Evolutionary conservation across 2,113 vertebrate species (phyloP).

Genomic region (Syngnathoides biaculeatus): DNA sequence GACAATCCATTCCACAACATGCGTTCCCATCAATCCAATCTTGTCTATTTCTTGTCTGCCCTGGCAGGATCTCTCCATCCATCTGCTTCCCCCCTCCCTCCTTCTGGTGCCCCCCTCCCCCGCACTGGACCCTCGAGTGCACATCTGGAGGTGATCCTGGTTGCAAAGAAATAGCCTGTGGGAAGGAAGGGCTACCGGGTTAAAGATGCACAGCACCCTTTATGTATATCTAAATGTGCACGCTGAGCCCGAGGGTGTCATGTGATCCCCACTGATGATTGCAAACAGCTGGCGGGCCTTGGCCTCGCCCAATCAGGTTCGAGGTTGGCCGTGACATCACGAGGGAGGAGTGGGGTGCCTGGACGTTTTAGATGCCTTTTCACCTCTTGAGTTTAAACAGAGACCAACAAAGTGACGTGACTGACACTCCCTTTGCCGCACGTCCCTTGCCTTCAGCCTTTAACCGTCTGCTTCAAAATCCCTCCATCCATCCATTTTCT

Average conservation of each 20-base stretch:
- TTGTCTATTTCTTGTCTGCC: not conserved
- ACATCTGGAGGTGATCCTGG: constrained; percentile 65
- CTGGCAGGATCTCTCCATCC: constrained; percentile 2
- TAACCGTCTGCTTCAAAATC: too few relatives aligned
- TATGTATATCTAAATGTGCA: constrained; percentile 29
- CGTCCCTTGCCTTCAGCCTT: not conserved
- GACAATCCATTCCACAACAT: not conserved
- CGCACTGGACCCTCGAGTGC: constrained; percentile 32
- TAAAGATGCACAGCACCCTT: constrained; percentile 48
- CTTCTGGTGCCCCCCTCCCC: constrained; percentile 22
- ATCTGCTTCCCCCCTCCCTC: constrained; percentile 6
- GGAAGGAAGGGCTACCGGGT: constrained; percentile 39
- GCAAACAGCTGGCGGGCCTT: constrained; percentile 57
- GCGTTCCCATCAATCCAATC: not conserved
- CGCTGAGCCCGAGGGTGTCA: constrained; percentile 50
- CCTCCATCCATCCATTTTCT: too few relatives aligned
- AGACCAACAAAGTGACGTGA: not conserved
- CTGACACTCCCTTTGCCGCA: not conserved
- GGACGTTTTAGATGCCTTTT: constrained; percentile 8
- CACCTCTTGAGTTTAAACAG: constrained; percentile 10
- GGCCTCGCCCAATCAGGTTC: constrained; percentile 25
- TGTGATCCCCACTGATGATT: constrained; percentile 57
- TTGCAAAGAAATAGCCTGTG: constrained; percentile 46
- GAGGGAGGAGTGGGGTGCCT: constrained; percentile 3
- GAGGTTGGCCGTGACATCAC: constrained; percentile 35